Evolutionary conservation across 2,113 vertebrate genomes (phyloP).

Genomic region (Leucosticte australis): DNA sequence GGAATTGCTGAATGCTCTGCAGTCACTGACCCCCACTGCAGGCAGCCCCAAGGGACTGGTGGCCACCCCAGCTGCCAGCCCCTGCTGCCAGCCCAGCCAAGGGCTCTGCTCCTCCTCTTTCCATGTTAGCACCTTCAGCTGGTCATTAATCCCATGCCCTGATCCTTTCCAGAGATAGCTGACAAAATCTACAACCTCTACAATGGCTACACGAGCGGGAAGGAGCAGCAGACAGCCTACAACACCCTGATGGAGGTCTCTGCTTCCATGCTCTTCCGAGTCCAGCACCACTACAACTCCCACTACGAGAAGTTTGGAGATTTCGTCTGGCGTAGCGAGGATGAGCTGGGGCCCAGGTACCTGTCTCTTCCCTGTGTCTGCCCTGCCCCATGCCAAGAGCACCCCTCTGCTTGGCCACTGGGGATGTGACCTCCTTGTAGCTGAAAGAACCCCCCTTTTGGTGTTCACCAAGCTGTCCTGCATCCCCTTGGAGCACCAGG

Average conservation of each 20-base stretch:
- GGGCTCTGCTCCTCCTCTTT: neutral
- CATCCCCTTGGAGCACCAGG: neutral
- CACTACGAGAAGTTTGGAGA: slow-evolving; percentile 99
- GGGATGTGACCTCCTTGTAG: neutral
- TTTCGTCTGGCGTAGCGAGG: slow-evolving; percentile 97
- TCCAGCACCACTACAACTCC: slow-evolving; percentile 97
- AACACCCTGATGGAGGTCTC: slow-evolving; percentile 96
- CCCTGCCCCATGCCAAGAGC: neutral
- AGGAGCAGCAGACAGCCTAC: slow-evolving; percentile 97
- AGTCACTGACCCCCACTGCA: neutral
- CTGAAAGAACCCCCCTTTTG: neutral
- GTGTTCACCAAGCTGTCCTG: neutral
- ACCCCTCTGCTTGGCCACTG: neutral
- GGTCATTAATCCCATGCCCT: neutral
- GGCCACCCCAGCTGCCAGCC: neutral
- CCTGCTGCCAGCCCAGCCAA: neutral
- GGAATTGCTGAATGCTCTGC: neutral
- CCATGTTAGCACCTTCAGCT: neutral
- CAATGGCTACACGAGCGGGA: slow-evolving; percentile 98
- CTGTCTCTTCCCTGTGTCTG: neutral
- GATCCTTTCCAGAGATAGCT: slow-evolving; percentile 85
- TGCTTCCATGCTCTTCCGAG: slow-evolving; percentile 88
- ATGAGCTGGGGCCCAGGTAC: slow-evolving; percentile 96
- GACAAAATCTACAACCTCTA: slow-evolving; percentile 98
- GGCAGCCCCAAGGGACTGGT: neutral